Evolutionary conservation across 2,113 vertebrate species (phyloP), one percentile per base, ranked within the genome.

Genomic region (Suncus etruscus): DNA sequence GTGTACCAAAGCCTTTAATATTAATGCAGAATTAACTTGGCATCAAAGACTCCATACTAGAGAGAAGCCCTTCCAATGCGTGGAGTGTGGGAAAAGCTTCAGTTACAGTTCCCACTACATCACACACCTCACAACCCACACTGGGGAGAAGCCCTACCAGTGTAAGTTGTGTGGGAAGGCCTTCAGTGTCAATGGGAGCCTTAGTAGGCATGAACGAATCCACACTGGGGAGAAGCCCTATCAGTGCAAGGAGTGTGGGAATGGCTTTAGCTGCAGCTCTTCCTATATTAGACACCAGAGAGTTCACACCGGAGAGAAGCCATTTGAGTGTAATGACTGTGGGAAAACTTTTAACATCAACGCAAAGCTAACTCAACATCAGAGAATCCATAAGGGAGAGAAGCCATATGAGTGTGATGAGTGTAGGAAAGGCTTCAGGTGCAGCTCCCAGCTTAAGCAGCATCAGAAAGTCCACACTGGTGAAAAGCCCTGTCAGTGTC

Each of bases 221-320:
- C 96, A 97, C 32, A 96, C 95, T 11, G 95, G 95, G 83, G 95
- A 95, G 81, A 97, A 94, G 86, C 96, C 95, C 24, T 97, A 96
- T 89, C 92, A 88, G 70, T 97, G 96, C 90, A 95, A 94, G 50
- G 94, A 95, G 14, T 97, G 96, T 79, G 96, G 95, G 14, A 94
- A 47, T 75, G 74, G 94, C 69, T 97, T 96, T 14, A 95, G 90
- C 69, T 96, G 95, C 31, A 96, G 96, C 66, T 95, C 95, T 78
- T 93, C 95, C 11, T 97, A 94, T 86, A 93, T 96, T 11, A 95
- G 77, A 72, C 96, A 97, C 10, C 96, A 93, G 83, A 95, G 95
- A 93, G 86, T 95, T 39, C 96, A 97, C 86, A 97, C 95, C 68
- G 95, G 96, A 32, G 96, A 96, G 90, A 97, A 95, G 65, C 96